Conservation (phyloP, 2,797 vertebrate genomes). For the Rhinophrynus dorsalis region DNA sequence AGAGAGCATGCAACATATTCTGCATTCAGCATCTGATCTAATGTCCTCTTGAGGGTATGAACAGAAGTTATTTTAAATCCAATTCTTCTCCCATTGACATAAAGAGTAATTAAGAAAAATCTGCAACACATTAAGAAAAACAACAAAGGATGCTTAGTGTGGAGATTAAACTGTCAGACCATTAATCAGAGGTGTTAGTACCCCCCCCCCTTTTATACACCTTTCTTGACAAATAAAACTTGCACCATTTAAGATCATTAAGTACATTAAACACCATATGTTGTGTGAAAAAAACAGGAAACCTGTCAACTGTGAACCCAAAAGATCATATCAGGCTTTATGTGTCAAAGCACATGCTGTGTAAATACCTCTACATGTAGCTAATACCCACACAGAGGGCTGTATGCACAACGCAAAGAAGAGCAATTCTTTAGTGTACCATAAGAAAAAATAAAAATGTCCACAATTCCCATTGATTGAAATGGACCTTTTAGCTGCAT, state of each 20-base stretch:
- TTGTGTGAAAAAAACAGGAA: background rate
- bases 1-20: background rate
- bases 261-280: conserved; percentile 12
- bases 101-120: conserved; percentile 35
- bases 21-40: background rate
- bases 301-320: background rate
- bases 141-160: conserved; percentile 12
- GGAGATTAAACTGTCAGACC: conserved; percentile 25
- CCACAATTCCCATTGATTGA: no score
- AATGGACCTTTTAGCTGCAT: no score
- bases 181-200: conserved; percentile 13
- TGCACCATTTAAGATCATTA: conserved; percentile 11
- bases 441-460: no score
- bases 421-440: no score
- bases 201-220: background rate
- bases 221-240: conserved; percentile 7
- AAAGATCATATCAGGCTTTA: no score
- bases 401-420: no score
- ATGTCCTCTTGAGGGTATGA: background rate
- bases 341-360: no score
- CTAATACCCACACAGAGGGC: no score
- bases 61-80: conserved; percentile 9
- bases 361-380: no score
- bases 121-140: conserved; percentile 27
- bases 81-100: conserved; percentile 9